Base-by-base conservation (phyloP, 2,888 invertebrate species). In the Epinotia nisella region DNA sequence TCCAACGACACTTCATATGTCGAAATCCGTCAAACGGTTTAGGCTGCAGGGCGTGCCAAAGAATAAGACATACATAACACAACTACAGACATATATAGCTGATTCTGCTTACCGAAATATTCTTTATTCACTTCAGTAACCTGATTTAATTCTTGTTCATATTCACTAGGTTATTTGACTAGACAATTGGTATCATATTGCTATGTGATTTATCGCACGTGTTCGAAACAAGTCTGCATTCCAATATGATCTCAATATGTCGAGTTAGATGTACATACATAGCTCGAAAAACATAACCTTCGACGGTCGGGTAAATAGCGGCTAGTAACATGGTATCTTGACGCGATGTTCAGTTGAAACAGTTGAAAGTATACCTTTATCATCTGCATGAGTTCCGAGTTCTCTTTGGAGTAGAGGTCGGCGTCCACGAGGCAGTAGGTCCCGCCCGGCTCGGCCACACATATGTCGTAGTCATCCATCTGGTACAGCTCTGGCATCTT, bases 381-480 rank as follows among this genome's bases (percentile, higher is more conserved):
- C 51, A 59, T 65, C 19, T 29, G 41, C 70, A 74, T 65, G 41
- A 74, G 70, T 3, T 59, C 64, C 1, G 70, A 65, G 29, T 70
- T 21, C 5, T 69, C 39, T 1, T 61, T 60, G 15, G 70, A 64
- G 35, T 71, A 68, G 11, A 68, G 58, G 1, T 45, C 62, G 0
- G 71, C 70, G 29, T 74, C 74, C 15, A 74, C 19, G 13, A 76
- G 60, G 64, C 76, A 76, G 69, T 74, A 76, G 2, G 53, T 61
- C 11, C 70, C 74, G 13, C 73, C 71, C 7, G 58, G 66, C 61
- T 74, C 61, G 51, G n/a, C 13, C 11, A 76, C 4, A 9, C 76
- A 76, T 13, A 5, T 4, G 17, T 75, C 71, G 41, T 75, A 76
- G 13, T 70, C 29, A 3, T 76, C 76, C 68, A 76, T 58, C 3